Base-by-base conservation (phyloP, 64 coral and sea anemone genomes). In the Catalaphyllia jardinei region DNA sequence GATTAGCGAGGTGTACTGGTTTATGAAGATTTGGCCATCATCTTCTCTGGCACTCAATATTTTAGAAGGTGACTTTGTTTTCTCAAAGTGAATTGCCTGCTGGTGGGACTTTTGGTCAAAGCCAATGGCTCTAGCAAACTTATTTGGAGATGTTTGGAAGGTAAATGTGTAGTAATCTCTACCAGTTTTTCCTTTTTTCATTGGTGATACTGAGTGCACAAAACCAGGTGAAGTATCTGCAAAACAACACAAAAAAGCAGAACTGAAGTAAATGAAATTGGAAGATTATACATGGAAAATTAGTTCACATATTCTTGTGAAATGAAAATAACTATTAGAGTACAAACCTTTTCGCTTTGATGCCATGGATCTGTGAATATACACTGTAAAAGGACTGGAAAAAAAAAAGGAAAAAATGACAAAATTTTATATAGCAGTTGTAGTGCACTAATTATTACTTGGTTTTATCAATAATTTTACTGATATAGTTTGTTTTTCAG, bases 1-100 rank as follows among this genome's bases (percentile, higher is more conserved):
- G 25, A 89, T 52, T 19, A 94, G 39, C 52, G 87, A 76, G 33
- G 92, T 83, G 71, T 83, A 89, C 39, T 93, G 51, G 69, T 89
- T 84, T 42, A 89, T 63, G 52, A 93, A 88, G 51, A 93, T 62
- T 82, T 93, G 49, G 69, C 29, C 69, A 83, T 77, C 79, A 64
- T 89, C 76, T 31, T 89, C 87, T 39, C 67, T 88, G 61, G 79
- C 65, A 88, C 86, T 93, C 33, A 86, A 72, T 62, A 89, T 39
- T 88, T 78, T 93, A 16, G 92, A 63, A 20, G 86, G 86, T 29
- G 71, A 64, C 33, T 63, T 63, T 64, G 79, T 76, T 73, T 76
- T 83, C 49, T 93, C 22, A 72, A 93, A 86, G 64, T 88, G 92
- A 15, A 83, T 60, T 29, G 72, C 72, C 20, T 74, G 52, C 55